Evolutionary conservation across 2,113 vertebrate genomes (phyloP).

Genomic region (Zeus faber): DNA sequence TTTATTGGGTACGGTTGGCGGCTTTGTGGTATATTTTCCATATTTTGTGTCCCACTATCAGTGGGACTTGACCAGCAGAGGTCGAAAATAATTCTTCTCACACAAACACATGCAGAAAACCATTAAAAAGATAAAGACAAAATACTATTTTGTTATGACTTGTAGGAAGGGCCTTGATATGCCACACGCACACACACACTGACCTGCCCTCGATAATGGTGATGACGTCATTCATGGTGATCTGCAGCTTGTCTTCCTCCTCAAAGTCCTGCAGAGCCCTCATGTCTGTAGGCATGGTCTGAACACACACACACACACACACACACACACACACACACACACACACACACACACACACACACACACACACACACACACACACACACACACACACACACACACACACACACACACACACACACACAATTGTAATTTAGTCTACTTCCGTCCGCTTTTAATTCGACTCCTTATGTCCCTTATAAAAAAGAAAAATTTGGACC

Average conservation of each 20-base stretch:
- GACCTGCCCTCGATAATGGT: slow-evolving; percentile 98
- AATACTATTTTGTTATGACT: too few relatives aligned
- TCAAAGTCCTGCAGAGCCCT: slow-evolving; percentile 95
- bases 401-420: not conserved
- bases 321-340: slow-evolving; percentile 3
- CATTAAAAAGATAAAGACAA: slow-evolving; percentile 4
- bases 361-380: slow-evolving; percentile 8
- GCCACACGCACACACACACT: slow-evolving; percentile 22
- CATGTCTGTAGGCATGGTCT: slow-evolving; percentile 98
- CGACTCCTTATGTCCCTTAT: not conserved
- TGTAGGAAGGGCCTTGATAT: too few relatives aligned
- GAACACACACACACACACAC: slow-evolving; percentile 11
- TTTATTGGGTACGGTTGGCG: too few relatives aligned
- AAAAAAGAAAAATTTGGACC: not conserved
- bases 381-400: slow-evolving; percentile 8
- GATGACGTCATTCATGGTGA: slow-evolving; percentile 94
- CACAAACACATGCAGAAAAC: not conserved
- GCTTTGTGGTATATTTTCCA: too few relatives aligned
- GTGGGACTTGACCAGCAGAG: too few relatives aligned
- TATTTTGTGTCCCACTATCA: too few relatives aligned
- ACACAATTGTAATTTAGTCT: not conserved
- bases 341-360: not conserved
- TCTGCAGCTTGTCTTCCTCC: slow-evolving; percentile 91
- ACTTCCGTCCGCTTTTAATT: not conserved
- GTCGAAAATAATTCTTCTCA: too few relatives aligned